These are phyloP conservation scores for Agrotis segetum DNA, from an alignment of 2,888 invertebrate species.

Conservation along the genomic window DNA sequence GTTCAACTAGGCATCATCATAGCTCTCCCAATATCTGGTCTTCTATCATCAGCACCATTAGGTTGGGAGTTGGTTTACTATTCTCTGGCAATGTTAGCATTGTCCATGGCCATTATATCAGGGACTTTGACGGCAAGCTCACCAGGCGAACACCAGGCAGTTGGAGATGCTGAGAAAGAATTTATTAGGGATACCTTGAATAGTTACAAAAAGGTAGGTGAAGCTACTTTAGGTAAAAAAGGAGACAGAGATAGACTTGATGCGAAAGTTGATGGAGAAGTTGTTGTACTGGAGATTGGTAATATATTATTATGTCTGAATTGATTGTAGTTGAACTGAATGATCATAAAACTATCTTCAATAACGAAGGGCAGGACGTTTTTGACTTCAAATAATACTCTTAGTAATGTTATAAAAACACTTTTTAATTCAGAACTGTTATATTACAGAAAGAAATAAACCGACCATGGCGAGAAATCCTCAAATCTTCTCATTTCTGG, in stretches of 20 bases:
- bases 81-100: slow-evolving; percentile 77
- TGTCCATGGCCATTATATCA: slow-evolving; percentile 79
- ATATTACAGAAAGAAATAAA: slow-evolving; percentile 73
- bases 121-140: slow-evolving; percentile 79
- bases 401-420: too few relatives aligned
- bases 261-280: too few relatives aligned
- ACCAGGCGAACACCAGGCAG: slow-evolving; percentile 79
- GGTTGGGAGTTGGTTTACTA: slow-evolving; percentile 87
- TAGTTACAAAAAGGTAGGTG: slow-evolving; percentile 69
- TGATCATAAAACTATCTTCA: too few relatives aligned
- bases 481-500: slow-evolving; percentile 78
- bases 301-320: too few relatives aligned
- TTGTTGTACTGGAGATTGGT: too few relatives aligned
- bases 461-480: slow-evolving; percentile 78
- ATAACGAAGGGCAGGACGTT: too few relatives aligned
- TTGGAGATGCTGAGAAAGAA: slow-evolving; percentile 83
- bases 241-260: too few relatives aligned
- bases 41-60: slow-evolving; percentile 72
- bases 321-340: too few relatives aligned
- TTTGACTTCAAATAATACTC: too few relatives aligned
- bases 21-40: slow-evolving; percentile 76
- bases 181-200: slow-evolving; percentile 78
- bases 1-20: slow-evolving; percentile 78
- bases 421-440: neutral
- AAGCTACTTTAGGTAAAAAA: neutral